phyloP scores from a whole-genome alignment of 2,888 invertebrate genomes.

The Acleris emargana region DNA sequence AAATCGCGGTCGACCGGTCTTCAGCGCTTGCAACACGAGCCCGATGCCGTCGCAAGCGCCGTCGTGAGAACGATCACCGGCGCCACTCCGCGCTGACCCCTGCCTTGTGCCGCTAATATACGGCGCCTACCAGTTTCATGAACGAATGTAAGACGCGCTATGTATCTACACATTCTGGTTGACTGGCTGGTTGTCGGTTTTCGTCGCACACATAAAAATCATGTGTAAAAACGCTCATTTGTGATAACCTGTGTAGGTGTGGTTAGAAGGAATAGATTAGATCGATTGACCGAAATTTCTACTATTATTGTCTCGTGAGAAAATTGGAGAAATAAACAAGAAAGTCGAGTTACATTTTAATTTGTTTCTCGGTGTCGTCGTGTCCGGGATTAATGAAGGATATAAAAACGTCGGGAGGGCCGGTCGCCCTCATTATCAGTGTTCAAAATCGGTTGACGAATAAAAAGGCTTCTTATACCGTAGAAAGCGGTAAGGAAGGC shows the following conservation, averaged over 20 bases:
- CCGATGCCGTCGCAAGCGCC: conserved; percentile 68
- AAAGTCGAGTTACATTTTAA: conserved; percentile 58
- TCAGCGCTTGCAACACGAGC: conserved; percentile 63
- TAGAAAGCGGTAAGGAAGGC: conserved; percentile 49
- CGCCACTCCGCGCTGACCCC: conserved; percentile 55
- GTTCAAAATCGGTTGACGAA: conserved; percentile 51
- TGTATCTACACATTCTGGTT: conserved; percentile 46
- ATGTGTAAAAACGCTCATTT: conserved; percentile 70
- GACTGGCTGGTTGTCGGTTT: conserved; percentile 44
- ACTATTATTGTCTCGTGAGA: conserved; percentile 71
- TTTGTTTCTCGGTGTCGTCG: conserved; percentile 22
- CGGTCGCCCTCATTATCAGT: conserved; percentile 51
- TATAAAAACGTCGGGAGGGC: conserved; percentile 48
- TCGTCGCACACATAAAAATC: conserved; percentile 60
- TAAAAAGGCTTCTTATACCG: conserved; percentile 51
- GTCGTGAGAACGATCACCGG: conserved; percentile 71
- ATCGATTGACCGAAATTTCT: conserved; percentile 66
- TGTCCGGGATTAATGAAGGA: conserved; percentile 34
- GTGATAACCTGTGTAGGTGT: conserved; percentile 65
- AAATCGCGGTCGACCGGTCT: conserved; percentile 68
- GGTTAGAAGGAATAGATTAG: conserved; percentile 74
- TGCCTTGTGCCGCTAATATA: conserved; percentile 44
- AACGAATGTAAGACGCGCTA: conserved; percentile 41
- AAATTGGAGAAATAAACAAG: conserved; percentile 55
- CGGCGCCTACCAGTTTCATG: conserved; percentile 39